Conservation (phyloP, 2,888 invertebrate species). For the Dione juno region DNA sequence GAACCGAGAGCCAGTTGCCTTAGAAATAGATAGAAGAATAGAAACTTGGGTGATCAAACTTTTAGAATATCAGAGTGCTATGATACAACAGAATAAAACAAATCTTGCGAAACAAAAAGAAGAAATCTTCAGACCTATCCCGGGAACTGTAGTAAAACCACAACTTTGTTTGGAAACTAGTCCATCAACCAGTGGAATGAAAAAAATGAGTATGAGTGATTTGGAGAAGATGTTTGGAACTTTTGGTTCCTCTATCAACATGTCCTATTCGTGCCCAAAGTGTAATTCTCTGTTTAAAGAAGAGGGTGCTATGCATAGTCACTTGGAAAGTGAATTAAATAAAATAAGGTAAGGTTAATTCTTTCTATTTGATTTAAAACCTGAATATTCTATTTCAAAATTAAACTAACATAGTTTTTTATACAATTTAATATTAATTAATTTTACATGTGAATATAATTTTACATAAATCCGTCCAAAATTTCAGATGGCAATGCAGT, state of each 20-base stretch:
- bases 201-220: slow-evolving; percentile 48
- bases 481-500: slow-evolving; percentile 71
- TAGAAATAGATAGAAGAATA: slow-evolving; percentile 70
- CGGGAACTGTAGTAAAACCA: slow-evolving; percentile 31
- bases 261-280: slow-evolving; percentile 66
- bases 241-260: slow-evolving; percentile 57
- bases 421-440: no score
- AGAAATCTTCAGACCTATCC: slow-evolving; percentile 49
- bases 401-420: no score
- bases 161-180: background rate
- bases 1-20: slow-evolving; percentile 61
- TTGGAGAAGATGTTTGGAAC: slow-evolving; percentile 64
- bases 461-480: background rate
- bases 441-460: no score
- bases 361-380: no score
- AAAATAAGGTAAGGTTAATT: slow-evolving; percentile 65
- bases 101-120: slow-evolving; percentile 58
- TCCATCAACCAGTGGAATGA: background rate
- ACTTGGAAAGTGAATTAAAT: slow-evolving; percentile 69
- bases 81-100: slow-evolving; percentile 58
- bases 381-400: no score
- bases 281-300: slow-evolving; percentile 57
- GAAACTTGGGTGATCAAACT: slow-evolving; percentile 80
- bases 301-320: slow-evolving; percentile 61
- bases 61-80: slow-evolving; percentile 61